phyloP scores from a whole-genome alignment of 2,113 vertebrate species.

The Salvelinus alpinus region DNA sequence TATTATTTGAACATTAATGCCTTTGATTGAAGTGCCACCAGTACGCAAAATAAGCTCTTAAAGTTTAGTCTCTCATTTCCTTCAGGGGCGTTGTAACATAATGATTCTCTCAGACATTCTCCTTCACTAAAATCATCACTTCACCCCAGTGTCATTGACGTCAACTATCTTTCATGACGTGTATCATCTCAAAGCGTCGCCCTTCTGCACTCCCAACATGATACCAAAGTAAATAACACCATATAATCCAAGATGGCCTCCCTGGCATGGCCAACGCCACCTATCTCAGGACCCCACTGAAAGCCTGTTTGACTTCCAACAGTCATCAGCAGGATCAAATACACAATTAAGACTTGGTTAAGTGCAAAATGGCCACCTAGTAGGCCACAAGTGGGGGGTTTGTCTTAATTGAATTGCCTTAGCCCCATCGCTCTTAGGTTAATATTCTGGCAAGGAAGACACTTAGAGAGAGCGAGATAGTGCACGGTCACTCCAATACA shows the following conservation, averaged over 20 bases:
- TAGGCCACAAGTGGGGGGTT: neutral
- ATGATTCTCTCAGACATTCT: conserved; percentile 7
- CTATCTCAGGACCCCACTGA: neutral
- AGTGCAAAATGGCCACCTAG: neutral
- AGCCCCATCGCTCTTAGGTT: neutral
- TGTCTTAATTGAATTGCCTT: conserved; percentile 6
- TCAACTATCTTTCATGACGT: conserved; percentile 27
- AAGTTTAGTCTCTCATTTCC: neutral
- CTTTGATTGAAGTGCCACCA: neutral
- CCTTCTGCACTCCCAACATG: neutral
- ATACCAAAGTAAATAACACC: neutral
- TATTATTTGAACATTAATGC: neutral
- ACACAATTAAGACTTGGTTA: conserved; percentile 27
- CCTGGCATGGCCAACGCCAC: neutral
- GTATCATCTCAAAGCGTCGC: conserved; percentile 11
- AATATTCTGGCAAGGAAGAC: neutral
- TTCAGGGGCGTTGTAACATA: conserved; percentile 8
- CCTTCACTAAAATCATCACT: conserved; percentile 19
- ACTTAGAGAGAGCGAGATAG: neutral
- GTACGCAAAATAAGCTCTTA: neutral
- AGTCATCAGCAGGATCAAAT: conserved; percentile 39
- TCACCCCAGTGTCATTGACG: neutral
- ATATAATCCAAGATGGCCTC: conserved; percentile 1
- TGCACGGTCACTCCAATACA: neutral
- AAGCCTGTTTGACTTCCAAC: conserved; percentile 9